Evolutionary conservation across 2,797 vertebrate genomes (phyloP), one percentile per base, ranked within the genome.

Genomic region (Galagoides demidoff): DNA sequence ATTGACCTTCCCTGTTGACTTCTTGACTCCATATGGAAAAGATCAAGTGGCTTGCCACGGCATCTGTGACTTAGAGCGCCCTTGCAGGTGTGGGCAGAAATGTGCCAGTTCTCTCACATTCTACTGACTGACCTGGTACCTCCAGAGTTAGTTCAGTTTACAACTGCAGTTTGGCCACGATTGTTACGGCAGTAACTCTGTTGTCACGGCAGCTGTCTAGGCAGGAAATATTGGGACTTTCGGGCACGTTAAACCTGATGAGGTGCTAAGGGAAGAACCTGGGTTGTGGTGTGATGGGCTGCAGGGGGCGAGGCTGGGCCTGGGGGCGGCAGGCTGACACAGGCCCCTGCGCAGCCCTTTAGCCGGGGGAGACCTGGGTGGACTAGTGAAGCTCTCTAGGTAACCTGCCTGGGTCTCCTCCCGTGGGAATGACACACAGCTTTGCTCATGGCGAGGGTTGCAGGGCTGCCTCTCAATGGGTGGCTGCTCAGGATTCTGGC

Each of bases 351-450:
- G 34, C 31, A 52, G 22, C 7, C 4, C 0, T 29, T 37, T 12
- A 37, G 27, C 68, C 52, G 27, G 12, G 34, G 52, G 45, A 49
- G 34, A 25, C 84, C 73, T 70, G 13, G 1, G n/a, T 45, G 74
- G n/a, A 52, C 2, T 1, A 49, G 7, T 0, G 2, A 31, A 13
- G 13, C 7, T 68, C 7, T n/a, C 19, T 23, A 37, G 19, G 52
- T 76, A n/a, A n/a, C 49, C 20, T 7, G 0, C 49, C 43, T 43
- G 71, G 29, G 8, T 68, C 5, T n/a, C 13, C 13, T 63, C 14
- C 12, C 22, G 0, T 1, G 29, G 31, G 23, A 55, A 31, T 25
- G 4, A 71, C 52, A 14, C 17, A n/a, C 5, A 34, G 2, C 55
- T 73, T 71, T 25, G 2, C 14, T 57, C 25, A 13, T 6, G 7